Conservation (phyloP, 2,888 invertebrate species). For the Acrobasis suavella region DNA sequence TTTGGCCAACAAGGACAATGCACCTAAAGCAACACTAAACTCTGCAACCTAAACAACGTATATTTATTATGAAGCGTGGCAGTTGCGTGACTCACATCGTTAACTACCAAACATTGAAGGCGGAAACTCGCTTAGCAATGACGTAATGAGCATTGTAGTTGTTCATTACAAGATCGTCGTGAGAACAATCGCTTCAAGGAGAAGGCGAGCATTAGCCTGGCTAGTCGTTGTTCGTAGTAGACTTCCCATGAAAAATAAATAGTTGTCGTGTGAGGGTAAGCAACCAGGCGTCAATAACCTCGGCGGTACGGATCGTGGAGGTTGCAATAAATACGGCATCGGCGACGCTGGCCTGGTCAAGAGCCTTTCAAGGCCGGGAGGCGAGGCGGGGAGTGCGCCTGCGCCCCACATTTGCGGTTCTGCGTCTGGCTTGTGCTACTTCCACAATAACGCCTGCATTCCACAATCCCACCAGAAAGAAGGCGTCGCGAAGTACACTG, state of each 20-base stretch:
- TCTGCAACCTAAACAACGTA: conserved; percentile 35
- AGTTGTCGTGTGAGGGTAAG: conserved; percentile 55
- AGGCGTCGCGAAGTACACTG: conserved; percentile 41
- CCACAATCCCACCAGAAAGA: conserved; percentile 61
- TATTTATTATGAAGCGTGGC: conserved; percentile 64
- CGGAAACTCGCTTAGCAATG: conserved; percentile 77
- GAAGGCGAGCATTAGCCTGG: conserved; percentile 59
- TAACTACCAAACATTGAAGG: conserved; percentile 75
- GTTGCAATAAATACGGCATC: conserved; percentile 81
- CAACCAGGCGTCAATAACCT: conserved; percentile 78
- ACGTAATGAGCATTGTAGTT: conserved; percentile 80
- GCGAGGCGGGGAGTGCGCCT: conserved; percentile 73
- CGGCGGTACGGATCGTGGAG: conserved; percentile 78
- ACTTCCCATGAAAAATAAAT: conserved; percentile 66
- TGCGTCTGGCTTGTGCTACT: conserved; percentile 61
- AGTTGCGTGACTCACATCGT: conserved; percentile 77
- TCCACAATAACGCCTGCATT: conserved; percentile 67
- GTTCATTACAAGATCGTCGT: conserved; percentile 76
- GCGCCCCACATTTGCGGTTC: conserved; percentile 75
- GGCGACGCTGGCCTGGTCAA: conserved; percentile 79
- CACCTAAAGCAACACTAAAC: conserved; percentile 37
- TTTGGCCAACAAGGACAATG: conserved; percentile 49
- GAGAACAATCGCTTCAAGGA: conserved; percentile 76
- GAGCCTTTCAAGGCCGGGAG: conserved; percentile 82
- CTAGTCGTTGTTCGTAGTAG: conserved; percentile 48